Evolutionary conservation across 2,797 vertebrate genomes (phyloP), one percentile per base, ranked within the genome.

Genomic region (Mus minutoides): DNA sequence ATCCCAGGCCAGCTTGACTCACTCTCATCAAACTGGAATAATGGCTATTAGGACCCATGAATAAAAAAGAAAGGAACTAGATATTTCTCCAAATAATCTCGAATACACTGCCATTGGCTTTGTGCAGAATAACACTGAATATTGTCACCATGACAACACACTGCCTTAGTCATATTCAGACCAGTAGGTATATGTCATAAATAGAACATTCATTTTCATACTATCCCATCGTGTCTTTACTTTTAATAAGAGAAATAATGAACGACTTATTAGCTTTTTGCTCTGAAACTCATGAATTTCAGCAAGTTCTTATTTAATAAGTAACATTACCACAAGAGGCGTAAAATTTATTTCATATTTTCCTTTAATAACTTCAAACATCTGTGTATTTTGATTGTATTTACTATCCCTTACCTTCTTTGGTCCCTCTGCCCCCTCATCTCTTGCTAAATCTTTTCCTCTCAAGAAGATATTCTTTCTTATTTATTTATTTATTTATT

Each of bases 101-200:
- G 62, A 80, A 73, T 85, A 84, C 71, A 67, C 46, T 83, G 85
- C 82, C 82, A 94, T 34, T 78, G 94, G 24, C 60, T 91, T 97
- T 96, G 80, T 84, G 29, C 60, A 94, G 96, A 96, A 97, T 90
- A 95, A 88, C 73, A 83, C 71, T 78, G 56, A 89, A 82, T 97
- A 69, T 90, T 71, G 96, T 98, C 96, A 94, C 98, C 97, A 98
- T 97, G 97, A 97, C 97, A 98, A 98, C 93, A 0, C 37, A 92
- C 26, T 87, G 76, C 5, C 94, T 94, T 85, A 97, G 93, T 97
- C 95, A 94, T 94, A 88, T 77, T 76, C 83, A 88, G 82, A 90
- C 92, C 88, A 84, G 89, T 87, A 96, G 62, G 43, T 34, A 43
- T 37, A 94, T 21, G 58, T 94, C 91, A 97, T 96, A 94, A 95